Evolutionary conservation across 2,888 invertebrate genomes (phyloP), one percentile per base, ranked within the genome.

Genomic region (Brachyopa scutellaris): DNA sequence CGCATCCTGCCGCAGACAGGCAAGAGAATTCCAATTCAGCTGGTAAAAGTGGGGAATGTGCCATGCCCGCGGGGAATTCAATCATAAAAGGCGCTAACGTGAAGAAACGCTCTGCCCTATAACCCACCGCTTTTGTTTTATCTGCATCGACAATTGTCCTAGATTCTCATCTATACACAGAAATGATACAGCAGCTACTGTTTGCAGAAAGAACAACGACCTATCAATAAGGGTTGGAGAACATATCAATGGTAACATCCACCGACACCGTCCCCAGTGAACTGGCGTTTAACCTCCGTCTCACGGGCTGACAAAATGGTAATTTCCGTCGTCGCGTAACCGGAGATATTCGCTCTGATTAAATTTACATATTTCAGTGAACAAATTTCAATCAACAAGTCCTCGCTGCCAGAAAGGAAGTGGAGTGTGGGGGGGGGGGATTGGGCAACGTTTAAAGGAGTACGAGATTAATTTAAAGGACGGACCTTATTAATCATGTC

Each of bases 291-390:
- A 42, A 15, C 42, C 36, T 21, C 8, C 26, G 8, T 13, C 17
- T 13, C n/a, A 19, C 11, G 17, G 15, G 6, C 45, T 47, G 15
- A 31, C 31, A 47, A 79, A 73, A 79, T 74, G 73, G 47, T 67
- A 73, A 67, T 79, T 59, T 78, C 59, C 72, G 64, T 38, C 47
- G 53, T 70, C 40, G 33, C 40, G 21, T 26, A 33, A 29, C 26
- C 31, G 23, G 1, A 49, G 31, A 38, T 36, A 40, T 21, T 64
- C 38, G 13, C 31, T 55, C 49, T 77, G 72, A 82, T 82, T 82
- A 82, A 82, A 82, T 82, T 82, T 82, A 72, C 77, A 82, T 82
- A 82, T 82, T 82, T 77, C 72, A 77, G 6, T 15, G 64, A 45
- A 38, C 11, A 72, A 55, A 61, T 72, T 82, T 72, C 82, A 77